phyloP scores from a whole-genome alignment of 1,140 invertebrate genomes.

The Drosophila mayri region DNA sequence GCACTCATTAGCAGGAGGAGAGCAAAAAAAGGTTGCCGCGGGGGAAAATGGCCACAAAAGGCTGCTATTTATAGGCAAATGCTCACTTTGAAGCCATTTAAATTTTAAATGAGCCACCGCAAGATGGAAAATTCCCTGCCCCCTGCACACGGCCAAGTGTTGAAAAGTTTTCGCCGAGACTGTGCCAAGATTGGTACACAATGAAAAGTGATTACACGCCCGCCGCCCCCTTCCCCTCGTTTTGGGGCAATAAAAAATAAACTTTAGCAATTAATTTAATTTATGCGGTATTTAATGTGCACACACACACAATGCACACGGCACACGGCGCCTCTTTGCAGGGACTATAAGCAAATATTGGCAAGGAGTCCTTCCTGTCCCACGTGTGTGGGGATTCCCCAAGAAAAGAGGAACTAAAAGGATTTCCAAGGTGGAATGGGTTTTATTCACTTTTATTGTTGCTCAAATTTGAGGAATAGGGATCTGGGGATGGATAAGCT shows the following conservation, averaged over 20 bases:
- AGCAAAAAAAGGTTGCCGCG: slow-evolving; percentile 24
- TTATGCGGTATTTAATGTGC: slow-evolving; percentile 61
- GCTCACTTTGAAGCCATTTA: slow-evolving; percentile 55
- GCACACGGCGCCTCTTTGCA: slow-evolving; percentile 9
- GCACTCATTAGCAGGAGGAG: slow-evolving; percentile 47
- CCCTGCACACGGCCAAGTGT: slow-evolving; percentile 9
- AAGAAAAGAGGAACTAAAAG: slow-evolving; percentile 10
- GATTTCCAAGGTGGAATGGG: slow-evolving; percentile 10
- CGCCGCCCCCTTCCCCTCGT: slow-evolving; percentile 1
- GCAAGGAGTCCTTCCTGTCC: slow-evolving; percentile 10
- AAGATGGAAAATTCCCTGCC: slow-evolving; percentile 11
- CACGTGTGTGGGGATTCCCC: slow-evolving; percentile 12
- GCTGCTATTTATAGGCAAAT: slow-evolving; percentile 36
- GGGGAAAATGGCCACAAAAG: slow-evolving; percentile 21
- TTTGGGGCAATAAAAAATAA: slow-evolving; percentile 61
- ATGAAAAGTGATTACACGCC: slow-evolving; percentile 70
- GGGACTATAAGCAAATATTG: slow-evolving; percentile 45
- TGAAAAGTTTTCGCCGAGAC: slow-evolving; percentile 62
- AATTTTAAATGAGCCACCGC: slow-evolving; percentile 68
- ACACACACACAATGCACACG: slow-evolving; percentile 32
- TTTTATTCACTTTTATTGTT: slow-evolving; percentile 25
- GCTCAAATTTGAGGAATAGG: slow-evolving; percentile 22
- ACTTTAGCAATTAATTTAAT: slow-evolving; percentile 81
- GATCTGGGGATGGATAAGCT: slow-evolving; percentile 1
- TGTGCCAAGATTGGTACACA: slow-evolving; percentile 58